These are phyloP conservation scores for Hemicrepidius hirtus DNA, from an alignment of 2,888 invertebrate genomes.

Conservation along the genomic window DNA sequence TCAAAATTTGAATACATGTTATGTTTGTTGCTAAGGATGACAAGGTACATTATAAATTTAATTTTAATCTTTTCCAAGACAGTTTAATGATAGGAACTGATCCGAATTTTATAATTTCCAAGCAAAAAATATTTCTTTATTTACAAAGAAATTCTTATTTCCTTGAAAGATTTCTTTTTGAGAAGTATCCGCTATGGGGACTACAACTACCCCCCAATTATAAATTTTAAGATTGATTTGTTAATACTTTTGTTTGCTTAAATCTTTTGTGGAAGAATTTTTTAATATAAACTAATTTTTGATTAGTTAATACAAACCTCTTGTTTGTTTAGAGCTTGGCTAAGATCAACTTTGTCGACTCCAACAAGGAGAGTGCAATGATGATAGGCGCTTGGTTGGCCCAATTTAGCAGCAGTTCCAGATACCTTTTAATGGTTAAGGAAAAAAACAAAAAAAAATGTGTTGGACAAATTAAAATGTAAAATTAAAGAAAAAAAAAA, in stretches of 20 bases:
- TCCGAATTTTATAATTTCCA: no score
- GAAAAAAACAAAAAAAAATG: conserved; percentile 13
- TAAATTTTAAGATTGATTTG: no score
- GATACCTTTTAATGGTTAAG: conserved; percentile 81
- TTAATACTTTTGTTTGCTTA: no score
- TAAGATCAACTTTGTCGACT: conserved; percentile 85
- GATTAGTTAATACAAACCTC: conserved; percentile 75
- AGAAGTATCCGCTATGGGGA: no score
- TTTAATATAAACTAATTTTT: no score
- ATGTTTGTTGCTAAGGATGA: background rate
- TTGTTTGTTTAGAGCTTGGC: conserved; percentile 82
- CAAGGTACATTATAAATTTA: background rate
- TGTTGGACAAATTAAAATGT: background rate
- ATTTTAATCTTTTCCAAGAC: background rate
- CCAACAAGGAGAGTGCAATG: conserved; percentile 96
- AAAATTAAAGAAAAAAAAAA: background rate
- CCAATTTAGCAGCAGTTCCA: conserved; percentile 95
- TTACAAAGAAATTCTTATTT: no score
- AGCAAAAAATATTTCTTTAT: no score
- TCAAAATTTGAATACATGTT: no score
- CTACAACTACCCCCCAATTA: no score
- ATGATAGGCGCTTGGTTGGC: conserved; percentile 93
- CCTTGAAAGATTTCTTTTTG: no score
- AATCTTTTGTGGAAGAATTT: no score
- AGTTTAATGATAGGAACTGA: no score